Percentiles rank a stretch among this genome's conserved stretches.
phyloP scores from a whole-genome alignment of 2,113 vertebrate genomes.

The Rostratula benghalensis region DNA sequence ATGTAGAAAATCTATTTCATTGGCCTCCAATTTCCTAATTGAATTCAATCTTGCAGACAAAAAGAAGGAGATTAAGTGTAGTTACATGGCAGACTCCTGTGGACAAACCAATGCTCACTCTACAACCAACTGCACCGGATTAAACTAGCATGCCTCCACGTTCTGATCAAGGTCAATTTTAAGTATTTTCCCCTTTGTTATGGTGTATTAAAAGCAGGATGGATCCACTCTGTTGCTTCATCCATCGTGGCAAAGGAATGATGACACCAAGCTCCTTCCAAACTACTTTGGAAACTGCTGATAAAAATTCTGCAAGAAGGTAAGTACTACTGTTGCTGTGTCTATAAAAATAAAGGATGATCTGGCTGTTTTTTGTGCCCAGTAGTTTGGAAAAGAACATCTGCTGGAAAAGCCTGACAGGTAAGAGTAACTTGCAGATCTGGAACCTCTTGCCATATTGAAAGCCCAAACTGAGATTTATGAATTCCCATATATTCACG shows the following conservation, averaged over 20 bases:
- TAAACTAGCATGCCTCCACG: background rate
- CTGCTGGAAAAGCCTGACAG: background rate
- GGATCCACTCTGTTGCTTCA: background rate
- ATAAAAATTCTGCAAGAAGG: background rate
- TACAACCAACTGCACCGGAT: background rate
- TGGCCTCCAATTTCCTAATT: constrained; percentile 80
- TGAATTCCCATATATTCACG: background rate
- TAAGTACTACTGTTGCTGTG: background rate
- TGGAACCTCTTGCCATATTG: background rate
- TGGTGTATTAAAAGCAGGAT: background rate
- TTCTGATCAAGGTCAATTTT: background rate
- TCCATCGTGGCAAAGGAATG: background rate
- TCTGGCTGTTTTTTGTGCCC: background rate
- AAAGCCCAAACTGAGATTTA: background rate
- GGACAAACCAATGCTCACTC: background rate
- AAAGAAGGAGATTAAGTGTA: background rate
- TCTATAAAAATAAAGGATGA: constrained; percentile 4
- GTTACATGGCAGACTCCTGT: background rate
- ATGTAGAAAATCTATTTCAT: constrained; percentile 87
- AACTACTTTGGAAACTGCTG: background rate
- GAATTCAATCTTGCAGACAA: constrained; percentile 83
- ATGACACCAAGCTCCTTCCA: background rate
- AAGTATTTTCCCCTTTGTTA: background rate
- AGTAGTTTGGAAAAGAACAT: background rate
- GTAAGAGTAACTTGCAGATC: background rate